phyloP scores from a whole-genome alignment of 2,888 invertebrate species.

The Amphipoea lucens region DNA sequence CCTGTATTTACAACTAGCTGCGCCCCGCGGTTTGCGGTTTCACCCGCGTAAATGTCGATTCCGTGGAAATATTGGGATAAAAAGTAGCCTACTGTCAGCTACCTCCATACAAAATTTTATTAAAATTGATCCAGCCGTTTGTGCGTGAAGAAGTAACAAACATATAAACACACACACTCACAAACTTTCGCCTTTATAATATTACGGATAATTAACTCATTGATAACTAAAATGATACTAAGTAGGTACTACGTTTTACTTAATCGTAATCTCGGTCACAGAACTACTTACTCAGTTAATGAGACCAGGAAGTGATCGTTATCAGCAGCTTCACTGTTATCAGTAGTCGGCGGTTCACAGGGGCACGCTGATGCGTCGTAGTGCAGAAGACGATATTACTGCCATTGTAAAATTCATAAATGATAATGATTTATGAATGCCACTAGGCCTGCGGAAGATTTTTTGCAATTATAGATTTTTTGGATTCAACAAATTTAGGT shows the following conservation, averaged over 20 bases:
- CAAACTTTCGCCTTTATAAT: no score
- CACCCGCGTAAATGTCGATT: no score
- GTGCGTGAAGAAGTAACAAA: no score
- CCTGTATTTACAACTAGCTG: no score
- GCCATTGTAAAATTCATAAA: neutral
- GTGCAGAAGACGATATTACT: constrained; percentile 1
- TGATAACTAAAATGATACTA: constrained; percentile 25
- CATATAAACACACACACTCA: no score
- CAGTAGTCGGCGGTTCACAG: constrained; percentile 31
- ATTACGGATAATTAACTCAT: neutral
- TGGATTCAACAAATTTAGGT: neutral
- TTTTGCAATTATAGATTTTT: neutral
- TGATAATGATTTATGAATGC: neutral
- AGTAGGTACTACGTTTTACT: constrained; percentile 37
- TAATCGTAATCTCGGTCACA: constrained; percentile 36
- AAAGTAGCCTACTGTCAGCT: no score
- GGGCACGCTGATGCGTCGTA: constrained; percentile 40
- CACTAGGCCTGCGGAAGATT: neutral
- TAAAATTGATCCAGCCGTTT: no score
- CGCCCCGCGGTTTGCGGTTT: no score
- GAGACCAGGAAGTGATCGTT: constrained; percentile 34
- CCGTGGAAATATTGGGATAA: no score
- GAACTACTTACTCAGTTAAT: constrained; percentile 27
- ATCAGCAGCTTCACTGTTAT: constrained; percentile 20
- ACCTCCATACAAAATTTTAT: no score